phyloP scores from a whole-genome alignment of 2,888 invertebrate genomes.

The Hypomecis punctinalis region DNA sequence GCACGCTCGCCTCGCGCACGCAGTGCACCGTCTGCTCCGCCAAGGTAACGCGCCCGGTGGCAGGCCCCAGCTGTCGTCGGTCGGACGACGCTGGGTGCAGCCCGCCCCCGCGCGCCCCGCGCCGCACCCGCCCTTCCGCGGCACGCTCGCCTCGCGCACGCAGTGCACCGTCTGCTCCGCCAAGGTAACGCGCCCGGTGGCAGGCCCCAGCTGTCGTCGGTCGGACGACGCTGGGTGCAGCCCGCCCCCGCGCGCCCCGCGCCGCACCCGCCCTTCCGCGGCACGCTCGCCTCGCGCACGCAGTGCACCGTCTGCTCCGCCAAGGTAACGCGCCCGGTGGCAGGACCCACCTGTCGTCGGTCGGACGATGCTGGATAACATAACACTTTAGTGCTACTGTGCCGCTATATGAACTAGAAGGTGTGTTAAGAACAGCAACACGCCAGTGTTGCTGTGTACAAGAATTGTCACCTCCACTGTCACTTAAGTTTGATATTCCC shows the following conservation, averaged over 20 bases:
- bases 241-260: constrained; percentile 66
- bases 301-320: constrained; percentile 77
- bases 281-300: constrained; percentile 74
- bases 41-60: constrained; percentile 60
- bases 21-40: constrained; percentile 77
- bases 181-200: constrained; percentile 60
- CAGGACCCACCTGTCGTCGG: too few species aligned
- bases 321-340: constrained; percentile 60
- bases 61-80: constrained; percentile 72
- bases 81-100: constrained; percentile 73
- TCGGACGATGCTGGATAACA: constrained; percentile 63
- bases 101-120: constrained; percentile 66
- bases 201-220: constrained; percentile 72
- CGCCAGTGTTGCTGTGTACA: too few species aligned
- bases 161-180: constrained; percentile 77
- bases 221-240: constrained; percentile 73
- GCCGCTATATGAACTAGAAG: too few species aligned
- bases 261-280: constrained; percentile 74
- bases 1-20: constrained; percentile 74
- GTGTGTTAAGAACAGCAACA: too few species aligned
- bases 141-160: constrained; percentile 74
- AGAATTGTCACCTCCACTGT: too few species aligned
- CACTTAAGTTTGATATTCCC: too few species aligned
- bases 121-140: constrained; percentile 74
- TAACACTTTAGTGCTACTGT: constrained; percentile 41